Evolutionary conservation across 2,888 invertebrate species (phyloP).

Genomic region (Cylindroiulus punctatus): DNA sequence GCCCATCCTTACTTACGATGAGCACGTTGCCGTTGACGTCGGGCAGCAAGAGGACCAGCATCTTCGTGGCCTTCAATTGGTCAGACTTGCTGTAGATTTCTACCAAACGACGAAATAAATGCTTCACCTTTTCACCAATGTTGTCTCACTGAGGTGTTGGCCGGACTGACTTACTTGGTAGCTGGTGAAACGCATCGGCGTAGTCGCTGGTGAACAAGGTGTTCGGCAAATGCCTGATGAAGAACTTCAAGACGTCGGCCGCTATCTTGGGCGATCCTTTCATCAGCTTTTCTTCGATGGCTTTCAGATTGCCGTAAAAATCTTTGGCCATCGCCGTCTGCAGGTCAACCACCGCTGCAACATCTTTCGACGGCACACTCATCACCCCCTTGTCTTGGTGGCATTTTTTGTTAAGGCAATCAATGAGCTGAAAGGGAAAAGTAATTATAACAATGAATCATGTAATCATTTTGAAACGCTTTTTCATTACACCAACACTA

Average conservation of each 20-base stretch:
- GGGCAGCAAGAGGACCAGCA: no score
- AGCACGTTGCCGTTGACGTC: no score
- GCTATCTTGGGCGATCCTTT: slow-evolving; percentile 82
- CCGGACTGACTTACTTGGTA: slow-evolving; percentile 65
- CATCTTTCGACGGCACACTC: not conserved
- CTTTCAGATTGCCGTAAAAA: not conserved
- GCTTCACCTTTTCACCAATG: no score
- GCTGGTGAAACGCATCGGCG: slow-evolving; percentile 74
- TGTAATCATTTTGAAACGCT: no score
- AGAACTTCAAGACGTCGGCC: slow-evolving; percentile 83
- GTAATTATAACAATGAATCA: no score
- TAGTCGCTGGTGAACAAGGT: slow-evolving; percentile 85
- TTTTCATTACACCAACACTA: no score
- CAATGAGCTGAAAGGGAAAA: not conserved
- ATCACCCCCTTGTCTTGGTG: not conserved
- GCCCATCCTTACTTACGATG: no score
- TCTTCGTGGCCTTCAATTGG: no score
- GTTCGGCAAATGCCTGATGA: slow-evolving; percentile 84
- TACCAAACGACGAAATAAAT: no score
- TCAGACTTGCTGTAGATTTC: no score
- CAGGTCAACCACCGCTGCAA: not conserved
- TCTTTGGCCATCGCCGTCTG: not conserved
- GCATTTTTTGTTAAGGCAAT: not conserved
- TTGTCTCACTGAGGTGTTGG: no score
- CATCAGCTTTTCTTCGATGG: slow-evolving; percentile 65